Evolutionary conservation across 2,113 vertebrate species (phyloP), one percentile per base, ranked within the genome.

Genomic region (Dryoscopus gambensis): DNA sequence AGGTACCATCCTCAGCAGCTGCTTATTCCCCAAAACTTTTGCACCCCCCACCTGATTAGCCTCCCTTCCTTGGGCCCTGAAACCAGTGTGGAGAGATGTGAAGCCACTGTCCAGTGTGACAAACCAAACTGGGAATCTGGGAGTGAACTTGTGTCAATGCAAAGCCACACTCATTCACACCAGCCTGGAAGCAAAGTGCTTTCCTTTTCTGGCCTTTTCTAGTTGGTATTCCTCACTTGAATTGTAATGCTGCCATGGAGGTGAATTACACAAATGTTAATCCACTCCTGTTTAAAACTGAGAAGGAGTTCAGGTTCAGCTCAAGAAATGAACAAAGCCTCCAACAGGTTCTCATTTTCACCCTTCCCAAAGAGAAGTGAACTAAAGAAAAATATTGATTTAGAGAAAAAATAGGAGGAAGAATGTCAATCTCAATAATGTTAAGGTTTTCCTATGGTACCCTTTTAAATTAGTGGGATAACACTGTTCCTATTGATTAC

Each of bases 41-140:
- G 46, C 31, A 57, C 23, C 4, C 5, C 5, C 2, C 6, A 56
- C 4, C 12, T 73, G 42, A 44, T 39, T 39, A 67, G 11, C 10
- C 22, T 86, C 25, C n/a, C 14, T 55, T 31, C 5, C 62, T 19
- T 40, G 19, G 16, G 22, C 10, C 39, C 55, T 47, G 70, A 57
- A 83, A 31, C 31, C 1, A 7, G 31, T 0, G 0, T 50, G 28
- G 53, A 64, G 24, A 2, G 0, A 52, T 25, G 24, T 39, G 67
- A 85, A 65, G 59, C 22, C 69, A 35, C 24, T n/a, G 24, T 7
- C 27, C n/a, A 59, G 27, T 3, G 5, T n/a, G 22, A 57, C 47
- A 85, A 55, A 57, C 19, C 25, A 6, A 62, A 15, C 14, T 44
- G 59, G 74, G 49, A 79, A 69, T 12, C 12, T n/a, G 15, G n/a